Conservation (phyloP, 2,113 vertebrate genomes). For the Carlito syrichta region DNA sequence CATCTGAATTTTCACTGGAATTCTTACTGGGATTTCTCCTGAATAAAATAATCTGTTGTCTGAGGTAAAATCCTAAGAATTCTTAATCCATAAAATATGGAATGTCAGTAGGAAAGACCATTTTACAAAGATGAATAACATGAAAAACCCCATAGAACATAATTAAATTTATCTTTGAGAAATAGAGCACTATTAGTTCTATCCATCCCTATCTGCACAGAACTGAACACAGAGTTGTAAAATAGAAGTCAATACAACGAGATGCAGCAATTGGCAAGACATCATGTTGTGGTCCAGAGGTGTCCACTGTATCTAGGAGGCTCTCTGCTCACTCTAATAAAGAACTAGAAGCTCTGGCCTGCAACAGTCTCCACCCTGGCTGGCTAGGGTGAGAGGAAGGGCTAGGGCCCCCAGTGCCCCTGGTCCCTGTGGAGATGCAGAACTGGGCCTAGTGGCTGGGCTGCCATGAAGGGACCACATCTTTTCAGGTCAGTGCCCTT, state of each 20-base stretch:
- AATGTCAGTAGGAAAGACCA: not conserved
- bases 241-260: accelerated
- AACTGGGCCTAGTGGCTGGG: not conserved
- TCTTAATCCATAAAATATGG: accelerated
- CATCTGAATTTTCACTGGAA: not conserved
- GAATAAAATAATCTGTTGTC: accelerated
- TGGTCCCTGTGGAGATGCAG: not conserved
- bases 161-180: not conserved
- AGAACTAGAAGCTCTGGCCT: not conserved
- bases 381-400: not conserved
- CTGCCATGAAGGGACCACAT: not conserved
- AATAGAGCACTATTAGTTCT: accelerated
- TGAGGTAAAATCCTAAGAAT: accelerated
- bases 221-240: not conserved
- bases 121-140: not conserved
- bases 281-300: accelerated
- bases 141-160: accelerated
- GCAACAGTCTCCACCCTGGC: accelerated
- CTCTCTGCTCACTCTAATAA: not conserved
- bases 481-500: not conserved
- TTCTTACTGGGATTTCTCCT: not conserved
- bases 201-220: accelerated
- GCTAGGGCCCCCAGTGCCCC: not conserved
- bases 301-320: accelerated
- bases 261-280: too few species aligned